Evolutionary conservation across 2,888 invertebrate species (phyloP), one percentile per base, ranked within the genome.

Genomic region (Macroteleia sp.): DNA sequence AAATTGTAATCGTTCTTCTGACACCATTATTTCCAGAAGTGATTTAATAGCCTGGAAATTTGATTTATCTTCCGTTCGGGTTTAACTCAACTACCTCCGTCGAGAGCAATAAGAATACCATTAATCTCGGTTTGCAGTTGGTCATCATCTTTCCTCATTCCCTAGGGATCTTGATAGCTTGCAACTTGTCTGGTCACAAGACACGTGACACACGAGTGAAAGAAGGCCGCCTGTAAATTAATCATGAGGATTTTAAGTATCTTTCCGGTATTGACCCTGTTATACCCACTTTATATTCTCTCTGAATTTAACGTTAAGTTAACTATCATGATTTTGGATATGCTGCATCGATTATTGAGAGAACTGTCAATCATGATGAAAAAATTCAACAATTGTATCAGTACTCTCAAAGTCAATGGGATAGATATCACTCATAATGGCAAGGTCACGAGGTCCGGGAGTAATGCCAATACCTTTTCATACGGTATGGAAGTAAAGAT

Each of bases 401-500:
- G n/a, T n/a, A n/a, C n/a, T n/a, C n/a, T n/a, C n/a, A 44, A 25
- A 25, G 14, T 41, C 28, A 17, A 10, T 3, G 14, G 3, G 34
- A 59, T 50, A 12, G 39, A 57, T 48, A 46, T 25, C 17, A 50
- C 41, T 54, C 16, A 57, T 39, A 32, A 28, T 25, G 46, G 17
- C 28, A 34, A 42, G 36, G 25, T 46, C 14, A 34, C 14, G 6
- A 66, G 28, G 30, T 34, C n/a, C 12, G 28, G 20, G 54, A 56
- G 20, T 25, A n/a, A 25, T 61, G 28, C 36, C 61, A 61, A 48
- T 28, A n/a, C 48, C 16, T 44, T 48, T 48, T 2, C 4, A 41
- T 8, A 61, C 28, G 19, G 28, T 28, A 12, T 9, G 9, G 16
- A 19, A 36, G n/a, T 59, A 42, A 9, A 30, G 2, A 17, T 42